These are phyloP conservation scores for Anoplolepis gracilipes DNA, from an alignment of 1,140 invertebrate species.

Conservation along the genomic window DNA sequence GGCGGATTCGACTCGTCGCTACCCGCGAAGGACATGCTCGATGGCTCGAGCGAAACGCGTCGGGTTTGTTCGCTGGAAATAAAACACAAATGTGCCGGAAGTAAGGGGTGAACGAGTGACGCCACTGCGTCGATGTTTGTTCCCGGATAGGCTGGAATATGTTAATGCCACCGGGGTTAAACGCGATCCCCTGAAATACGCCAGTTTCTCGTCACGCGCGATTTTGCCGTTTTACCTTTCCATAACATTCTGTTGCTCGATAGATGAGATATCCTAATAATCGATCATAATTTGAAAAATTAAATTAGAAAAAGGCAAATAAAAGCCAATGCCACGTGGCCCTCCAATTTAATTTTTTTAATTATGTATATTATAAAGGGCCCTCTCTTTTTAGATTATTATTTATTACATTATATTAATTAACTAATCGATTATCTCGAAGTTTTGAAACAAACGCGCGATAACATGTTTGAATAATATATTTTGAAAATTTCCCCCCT, in stretches of 20 bases:
- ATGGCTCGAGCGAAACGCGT: conserved; percentile 59
- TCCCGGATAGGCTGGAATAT: conserved; percentile 73
- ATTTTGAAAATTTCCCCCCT: neutral
- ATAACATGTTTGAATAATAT: conserved; percentile 5
- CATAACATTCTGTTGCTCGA: conserved; percentile 47
- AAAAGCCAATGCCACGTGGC: too few species aligned
- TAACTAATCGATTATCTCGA: conserved; percentile 10
- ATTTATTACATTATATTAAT: too few species aligned
- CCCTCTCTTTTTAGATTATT: too few species aligned
- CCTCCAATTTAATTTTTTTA: too few species aligned
- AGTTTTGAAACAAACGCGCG: neutral
- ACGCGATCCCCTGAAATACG: conserved; percentile 66
- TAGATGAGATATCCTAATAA: conserved; percentile 16
- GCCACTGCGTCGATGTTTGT: conserved; percentile 78
- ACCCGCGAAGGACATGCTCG: conserved; percentile 58
- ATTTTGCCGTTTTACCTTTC: conserved; percentile 69
- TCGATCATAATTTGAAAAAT: too few species aligned
- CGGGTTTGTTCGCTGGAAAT: conserved; percentile 75
- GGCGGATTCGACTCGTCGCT: conserved; percentile 9
- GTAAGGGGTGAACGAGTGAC: conserved; percentile 80
- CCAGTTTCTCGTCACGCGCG: conserved; percentile 65
- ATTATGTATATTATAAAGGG: too few species aligned
- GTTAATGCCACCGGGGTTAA: conserved; percentile 74
- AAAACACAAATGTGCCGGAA: conserved; percentile 83
- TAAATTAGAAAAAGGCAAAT: too few species aligned